phyloP scores from a whole-genome alignment of 2,888 invertebrate species.

The Malacosoma neustria region DNA sequence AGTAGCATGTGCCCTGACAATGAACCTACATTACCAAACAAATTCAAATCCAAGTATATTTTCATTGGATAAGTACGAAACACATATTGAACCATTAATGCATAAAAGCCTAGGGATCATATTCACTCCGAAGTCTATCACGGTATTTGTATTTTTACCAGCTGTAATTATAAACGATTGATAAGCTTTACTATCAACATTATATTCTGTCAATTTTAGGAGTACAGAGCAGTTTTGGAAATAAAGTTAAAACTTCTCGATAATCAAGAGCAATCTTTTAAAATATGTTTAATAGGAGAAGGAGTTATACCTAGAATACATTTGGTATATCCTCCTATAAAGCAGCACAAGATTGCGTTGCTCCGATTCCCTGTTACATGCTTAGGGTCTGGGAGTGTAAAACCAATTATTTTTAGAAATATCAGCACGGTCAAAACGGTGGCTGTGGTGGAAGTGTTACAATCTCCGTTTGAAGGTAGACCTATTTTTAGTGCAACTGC shows the following conservation, averaged over 20 bases:
- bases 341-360: slow-evolving; percentile 30
- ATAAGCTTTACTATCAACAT: no score
- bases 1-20: slow-evolving; percentile 49
- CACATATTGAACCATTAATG: slow-evolving; percentile 54
- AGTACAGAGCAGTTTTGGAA: slow-evolving; percentile 59
- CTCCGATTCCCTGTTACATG: slow-evolving; percentile 56
- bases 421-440: slow-evolving; percentile 41
- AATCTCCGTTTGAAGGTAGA: slow-evolving; percentile 30
- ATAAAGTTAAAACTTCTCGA: slow-evolving; percentile 52
- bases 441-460: slow-evolving; percentile 32
- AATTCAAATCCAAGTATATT: slow-evolving; percentile 46
- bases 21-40: slow-evolving; percentile 49
- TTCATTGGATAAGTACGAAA: slow-evolving; percentile 54
- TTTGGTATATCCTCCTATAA: slow-evolving; percentile 35
- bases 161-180: background rate
- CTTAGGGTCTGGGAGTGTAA: slow-evolving; percentile 44
- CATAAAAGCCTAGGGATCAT: slow-evolving; percentile 54
- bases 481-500: slow-evolving; percentile 46
- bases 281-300: slow-evolving; percentile 59
- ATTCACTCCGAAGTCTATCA: slow-evolving; percentile 50
- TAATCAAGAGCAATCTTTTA: slow-evolving; percentile 50
- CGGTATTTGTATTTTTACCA: slow-evolving; percentile 25
- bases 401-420: slow-evolving; percentile 46
- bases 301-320: slow-evolving; percentile 59
- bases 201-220: slow-evolving; percentile 41